Evolutionary conservation across 2,797 vertebrate genomes (phyloP), one percentile per base, ranked within the genome.

Genomic region (Micrastur ruficollis): DNA sequence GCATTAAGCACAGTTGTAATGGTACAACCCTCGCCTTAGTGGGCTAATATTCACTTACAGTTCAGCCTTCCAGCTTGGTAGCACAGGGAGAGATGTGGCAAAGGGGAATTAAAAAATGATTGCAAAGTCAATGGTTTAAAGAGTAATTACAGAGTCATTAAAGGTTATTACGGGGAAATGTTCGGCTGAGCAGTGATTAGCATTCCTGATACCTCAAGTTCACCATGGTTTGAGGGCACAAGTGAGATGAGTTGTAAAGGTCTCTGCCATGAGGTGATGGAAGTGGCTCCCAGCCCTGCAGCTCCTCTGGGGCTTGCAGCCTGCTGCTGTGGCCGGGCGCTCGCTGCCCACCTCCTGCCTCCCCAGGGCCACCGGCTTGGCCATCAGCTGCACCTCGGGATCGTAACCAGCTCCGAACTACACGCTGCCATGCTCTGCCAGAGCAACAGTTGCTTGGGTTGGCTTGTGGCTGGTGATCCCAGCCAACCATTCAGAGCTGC

Each of bases 111-210:
- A 93, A 96, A 95, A 96, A 97, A 97, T 96, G 93, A 97, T 96
- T 97, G 96, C 94, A 96, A 97, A 97, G 93, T 96, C 96, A 96
- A 93, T 95, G 94, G 95, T 97, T 97, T 95, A 95, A 95, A 85
- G 94, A 94, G 96, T 95, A 95, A 97, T 93, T 97, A 97, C 93
- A 91, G 96, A 96, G 94, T 91, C 82, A 94, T 93, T 96, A 97
- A 93, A 94, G 95, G 96, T 97, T 97, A 97, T 97, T 96, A 96
- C 1, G 1, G 92, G 86, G 85, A 96, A 96, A 68, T 65, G 73
- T 97, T 96, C 92, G 92, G 89, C 86, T 81, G 86, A 95, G 90
- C 79, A 90, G 87, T 7, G 81, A 95, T 97, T 96, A 95, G 72
- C 93, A 87, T 95, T 97, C 95, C 73, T 62, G 86, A 81, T 87